Percentiles rank a stretch among this genome's conserved stretches.
These are phyloP conservation scores for Plutomurus gul DNA, from an alignment of 1,140 invertebrate species.

Conservation along the genomic window DNA sequence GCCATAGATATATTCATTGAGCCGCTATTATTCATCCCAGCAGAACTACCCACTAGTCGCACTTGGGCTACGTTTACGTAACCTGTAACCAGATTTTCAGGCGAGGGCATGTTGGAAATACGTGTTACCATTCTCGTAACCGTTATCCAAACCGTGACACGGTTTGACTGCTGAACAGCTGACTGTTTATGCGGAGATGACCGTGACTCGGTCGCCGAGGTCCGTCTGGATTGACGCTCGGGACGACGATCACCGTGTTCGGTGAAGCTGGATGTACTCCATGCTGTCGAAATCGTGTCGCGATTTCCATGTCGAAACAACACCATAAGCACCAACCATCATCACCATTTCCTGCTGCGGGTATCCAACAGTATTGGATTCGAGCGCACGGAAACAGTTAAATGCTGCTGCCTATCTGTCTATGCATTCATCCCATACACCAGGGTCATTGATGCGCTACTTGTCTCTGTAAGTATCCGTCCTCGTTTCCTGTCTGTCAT, in stretches of 20 bases:
- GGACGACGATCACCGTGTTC: constrained; percentile 8
- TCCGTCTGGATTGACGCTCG: background rate
- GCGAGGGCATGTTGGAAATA: constrained; percentile 22
- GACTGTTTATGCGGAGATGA: constrained; percentile 9
- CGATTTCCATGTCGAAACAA: no score
- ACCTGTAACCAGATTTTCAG: constrained; percentile 18
- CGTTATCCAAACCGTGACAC: constrained; percentile 31
- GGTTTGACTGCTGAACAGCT: background rate
- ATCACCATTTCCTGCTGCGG: constrained; percentile 12
- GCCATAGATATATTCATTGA: constrained; percentile 10
- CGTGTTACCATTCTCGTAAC: background rate
- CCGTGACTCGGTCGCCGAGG: constrained; percentile 19
- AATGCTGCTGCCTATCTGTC: constrained; percentile 1
- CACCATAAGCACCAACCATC: background rate
- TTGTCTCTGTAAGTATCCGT: constrained; percentile 18
- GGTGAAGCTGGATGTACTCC: background rate
- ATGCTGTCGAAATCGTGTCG: constrained; percentile 7
- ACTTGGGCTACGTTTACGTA: constrained; percentile 9
- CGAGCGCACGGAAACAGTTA: background rate
- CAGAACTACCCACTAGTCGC: background rate
- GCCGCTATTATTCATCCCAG: constrained; percentile 17
- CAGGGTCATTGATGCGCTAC: constrained; percentile 18
- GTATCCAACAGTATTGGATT: background rate
- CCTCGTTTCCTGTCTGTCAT: constrained; percentile 23
- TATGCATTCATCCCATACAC: constrained; percentile 3